Percentiles rank a stretch among this genome's conserved stretches.
These are phyloP conservation scores for Hassar affinis DNA, from an alignment of 2,113 vertebrate species.

Conservation along the genomic window DNA sequence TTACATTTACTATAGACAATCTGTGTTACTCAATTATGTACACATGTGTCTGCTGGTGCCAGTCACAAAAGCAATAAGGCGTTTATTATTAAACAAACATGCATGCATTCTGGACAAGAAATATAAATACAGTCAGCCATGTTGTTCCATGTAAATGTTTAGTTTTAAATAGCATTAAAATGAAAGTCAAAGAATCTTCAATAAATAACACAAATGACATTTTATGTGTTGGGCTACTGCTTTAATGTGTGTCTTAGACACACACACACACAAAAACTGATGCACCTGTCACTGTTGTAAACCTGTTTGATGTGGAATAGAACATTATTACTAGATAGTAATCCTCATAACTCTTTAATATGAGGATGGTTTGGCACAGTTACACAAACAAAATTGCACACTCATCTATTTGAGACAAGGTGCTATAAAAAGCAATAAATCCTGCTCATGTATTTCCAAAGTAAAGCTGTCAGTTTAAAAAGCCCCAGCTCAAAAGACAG, in stretches of 20 bases:
- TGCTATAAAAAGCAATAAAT: constrained; percentile 34
- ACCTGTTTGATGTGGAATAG: background rate
- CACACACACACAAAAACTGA: background rate
- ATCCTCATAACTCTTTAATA: constrained; percentile 31
- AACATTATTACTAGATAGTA: constrained; percentile 27
- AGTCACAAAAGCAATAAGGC: constrained; percentile 28
- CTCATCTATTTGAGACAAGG: background rate
- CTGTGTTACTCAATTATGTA: constrained; percentile 8
- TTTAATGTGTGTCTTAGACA: constrained; percentile 1
- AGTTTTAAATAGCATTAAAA: background rate
- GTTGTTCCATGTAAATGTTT: background rate
- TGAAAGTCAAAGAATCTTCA: background rate
- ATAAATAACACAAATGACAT: background rate
- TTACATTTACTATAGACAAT: constrained; percentile 39
- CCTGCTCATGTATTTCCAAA: background rate
- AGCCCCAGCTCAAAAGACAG: background rate
- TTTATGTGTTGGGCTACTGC: background rate
- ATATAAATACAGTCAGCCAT: background rate
- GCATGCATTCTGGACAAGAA: background rate
- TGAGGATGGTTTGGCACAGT: background rate
- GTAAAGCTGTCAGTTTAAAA: constrained; percentile 3
- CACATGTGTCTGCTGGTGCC: constrained; percentile 16
- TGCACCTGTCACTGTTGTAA: constrained; percentile 18
- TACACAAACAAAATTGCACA: background rate
- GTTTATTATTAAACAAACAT: constrained; percentile 22